Evolutionary conservation across 2,888 invertebrate species (phyloP).

Genomic region (Dichetophora obliterata): DNA sequence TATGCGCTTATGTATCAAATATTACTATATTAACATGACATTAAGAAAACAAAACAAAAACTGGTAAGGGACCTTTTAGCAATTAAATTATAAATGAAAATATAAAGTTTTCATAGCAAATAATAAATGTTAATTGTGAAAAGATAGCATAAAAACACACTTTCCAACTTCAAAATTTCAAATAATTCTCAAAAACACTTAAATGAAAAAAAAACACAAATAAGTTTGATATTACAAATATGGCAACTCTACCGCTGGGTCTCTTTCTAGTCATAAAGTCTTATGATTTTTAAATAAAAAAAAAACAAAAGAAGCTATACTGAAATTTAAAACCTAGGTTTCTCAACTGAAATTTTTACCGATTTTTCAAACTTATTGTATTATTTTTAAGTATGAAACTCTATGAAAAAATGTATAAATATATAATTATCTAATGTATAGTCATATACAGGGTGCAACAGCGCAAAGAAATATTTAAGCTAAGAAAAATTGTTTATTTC

Average conservation of each 20-base stretch:
- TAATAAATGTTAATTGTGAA: constrained; percentile 22
- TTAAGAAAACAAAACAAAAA: constrained; percentile 47
- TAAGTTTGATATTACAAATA: too few relatives aligned
- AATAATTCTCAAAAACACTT: not conserved
- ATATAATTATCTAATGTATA: constrained; percentile 14
- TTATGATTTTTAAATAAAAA: too few relatives aligned
- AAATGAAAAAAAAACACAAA: too few relatives aligned
- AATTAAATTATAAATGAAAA: constrained; percentile 36
- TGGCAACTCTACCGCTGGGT: constrained; percentile 4
- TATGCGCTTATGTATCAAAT: not conserved
- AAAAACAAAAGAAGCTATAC: constrained; percentile 8
- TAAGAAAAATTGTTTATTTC: too few relatives aligned
- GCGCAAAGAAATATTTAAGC: constrained; percentile 12
- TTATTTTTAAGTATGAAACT: too few relatives aligned
- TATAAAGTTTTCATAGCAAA: constrained; percentile 14
- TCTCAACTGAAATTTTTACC: too few relatives aligned
- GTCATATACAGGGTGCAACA: too few relatives aligned
- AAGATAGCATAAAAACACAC: not conserved
- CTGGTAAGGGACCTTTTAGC: constrained; percentile 69
- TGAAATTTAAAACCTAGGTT: too few relatives aligned
- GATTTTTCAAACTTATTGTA: too few relatives aligned
- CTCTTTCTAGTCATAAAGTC: constrained; percentile 31
- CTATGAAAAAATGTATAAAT: constrained; percentile 11
- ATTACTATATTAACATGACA: constrained; percentile 25
- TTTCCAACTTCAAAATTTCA: not conserved